Evolutionary conservation across 2,797 vertebrate species (phyloP).

Genomic region (Enteromius anoplus): DNA sequence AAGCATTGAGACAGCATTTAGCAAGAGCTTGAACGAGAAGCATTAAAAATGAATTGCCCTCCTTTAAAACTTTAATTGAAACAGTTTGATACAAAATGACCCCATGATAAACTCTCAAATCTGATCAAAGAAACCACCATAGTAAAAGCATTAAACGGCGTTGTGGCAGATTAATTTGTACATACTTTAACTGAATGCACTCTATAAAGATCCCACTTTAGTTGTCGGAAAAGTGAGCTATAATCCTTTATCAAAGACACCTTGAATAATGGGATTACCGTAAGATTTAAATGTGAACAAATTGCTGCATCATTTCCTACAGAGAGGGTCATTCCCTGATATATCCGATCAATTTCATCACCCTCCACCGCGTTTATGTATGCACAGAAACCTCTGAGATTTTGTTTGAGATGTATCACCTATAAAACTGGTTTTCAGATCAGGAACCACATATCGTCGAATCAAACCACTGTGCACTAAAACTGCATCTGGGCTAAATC

Average conservation of each 20-base stretch:
- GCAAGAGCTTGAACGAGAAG: constrained; percentile 8
- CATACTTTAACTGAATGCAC: neutral
- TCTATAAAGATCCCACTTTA: constrained; percentile 4
- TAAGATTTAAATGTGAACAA: constrained; percentile 25
- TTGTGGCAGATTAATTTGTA: constrained; percentile 3
- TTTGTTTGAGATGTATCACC: constrained; percentile 38
- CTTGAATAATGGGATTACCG: constrained; percentile 7
- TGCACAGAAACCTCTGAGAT: neutral
- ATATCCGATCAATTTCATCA: neutral
- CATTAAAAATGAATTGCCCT: constrained; percentile 50
- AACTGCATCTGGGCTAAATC: constrained; percentile 63
- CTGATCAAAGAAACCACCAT: constrained; percentile 15
- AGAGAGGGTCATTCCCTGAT: neutral
- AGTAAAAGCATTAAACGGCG: neutral
- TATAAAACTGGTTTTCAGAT: constrained; percentile 26
- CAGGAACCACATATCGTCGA: constrained; percentile 35
- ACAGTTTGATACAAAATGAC: constrained; percentile 51
- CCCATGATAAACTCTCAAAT: constrained; percentile 44
- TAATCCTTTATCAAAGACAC: constrained; percentile 25
- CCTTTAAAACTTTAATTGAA: constrained; percentile 50
- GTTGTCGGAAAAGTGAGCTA: neutral
- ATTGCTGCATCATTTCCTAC: neutral
- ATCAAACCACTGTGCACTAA: constrained; percentile 54
- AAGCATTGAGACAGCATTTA: constrained; percentile 9
- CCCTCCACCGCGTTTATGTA: neutral